A percentile compares a stretch with the other conserved stretches of the same genome.
Conservation (phyloP, 2,113 vertebrate genomes). For the Fukomys damarensis region DNA sequence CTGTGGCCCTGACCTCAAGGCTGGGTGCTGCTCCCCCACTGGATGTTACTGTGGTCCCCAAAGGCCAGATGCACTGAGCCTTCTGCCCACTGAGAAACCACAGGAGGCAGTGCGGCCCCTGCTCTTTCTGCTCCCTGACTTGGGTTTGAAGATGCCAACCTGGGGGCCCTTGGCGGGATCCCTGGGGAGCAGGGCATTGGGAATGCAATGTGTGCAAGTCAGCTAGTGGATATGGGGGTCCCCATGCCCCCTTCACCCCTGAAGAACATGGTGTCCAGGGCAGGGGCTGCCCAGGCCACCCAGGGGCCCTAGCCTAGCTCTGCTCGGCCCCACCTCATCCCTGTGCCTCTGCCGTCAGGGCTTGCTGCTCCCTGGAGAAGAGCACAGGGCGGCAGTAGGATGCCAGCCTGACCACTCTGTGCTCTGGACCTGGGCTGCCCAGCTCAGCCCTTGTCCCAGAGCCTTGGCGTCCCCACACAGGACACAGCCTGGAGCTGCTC, state of each 20-base stretch:
- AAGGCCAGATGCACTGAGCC: rapidly evolving
- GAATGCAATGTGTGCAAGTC: background rate
- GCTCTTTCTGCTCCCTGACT: background rate
- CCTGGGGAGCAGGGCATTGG: background rate
- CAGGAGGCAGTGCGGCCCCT: rapidly evolving
- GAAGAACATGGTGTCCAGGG: too few relatives aligned
- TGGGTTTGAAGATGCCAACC: background rate
- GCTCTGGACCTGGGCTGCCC: background rate
- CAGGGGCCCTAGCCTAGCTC: rapidly evolving
- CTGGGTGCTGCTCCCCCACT: rapidly evolving
- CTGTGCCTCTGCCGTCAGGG: background rate
- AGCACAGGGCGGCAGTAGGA: background rate
- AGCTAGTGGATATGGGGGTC: too few relatives aligned
- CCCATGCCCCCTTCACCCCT: rapidly evolving
- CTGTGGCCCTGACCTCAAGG: background rate
- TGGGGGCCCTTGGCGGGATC: background rate
- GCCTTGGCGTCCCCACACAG: too few relatives aligned
- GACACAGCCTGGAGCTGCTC: background rate
- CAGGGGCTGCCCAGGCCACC: background rate
- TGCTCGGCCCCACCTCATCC: background rate
- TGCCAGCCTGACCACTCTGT: background rate
- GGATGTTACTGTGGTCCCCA: rapidly evolving
- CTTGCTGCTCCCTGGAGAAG: background rate
- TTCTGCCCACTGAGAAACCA: background rate
- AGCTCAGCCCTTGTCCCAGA: background rate